Evolutionary conservation across 2,113 vertebrate species (phyloP).

Genomic region (Grantiella picta): DNA sequence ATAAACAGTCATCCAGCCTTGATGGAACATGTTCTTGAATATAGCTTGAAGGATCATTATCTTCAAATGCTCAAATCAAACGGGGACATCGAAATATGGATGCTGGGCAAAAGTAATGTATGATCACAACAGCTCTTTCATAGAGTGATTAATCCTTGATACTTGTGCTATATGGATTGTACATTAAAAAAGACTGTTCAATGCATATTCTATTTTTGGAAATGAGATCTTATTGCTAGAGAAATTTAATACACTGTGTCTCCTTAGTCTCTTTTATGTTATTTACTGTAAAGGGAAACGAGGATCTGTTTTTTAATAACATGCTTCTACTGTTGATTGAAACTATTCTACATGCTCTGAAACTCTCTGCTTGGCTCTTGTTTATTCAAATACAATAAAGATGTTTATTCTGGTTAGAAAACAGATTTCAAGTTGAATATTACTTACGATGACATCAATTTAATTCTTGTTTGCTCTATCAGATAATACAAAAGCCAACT

Average conservation of each 20-base stretch:
- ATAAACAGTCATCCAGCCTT: not conserved
- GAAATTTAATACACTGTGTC: not conserved
- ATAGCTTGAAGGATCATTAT: not conserved
- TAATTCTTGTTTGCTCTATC: not conserved
- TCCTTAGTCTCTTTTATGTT: not conserved
- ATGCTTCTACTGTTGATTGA: not conserved
- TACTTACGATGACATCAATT: not conserved
- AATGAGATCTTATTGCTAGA: constrained; percentile 2
- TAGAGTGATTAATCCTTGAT: not conserved
- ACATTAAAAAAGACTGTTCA: not conserved
- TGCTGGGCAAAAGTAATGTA: not conserved
- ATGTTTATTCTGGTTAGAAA: constrained; percentile 46
- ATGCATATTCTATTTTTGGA: constrained; percentile 25
- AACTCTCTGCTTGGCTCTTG: not conserved
- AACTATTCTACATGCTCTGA: not conserved
- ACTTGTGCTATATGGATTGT: not conserved
- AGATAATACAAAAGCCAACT: not conserved
- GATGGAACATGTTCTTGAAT: not conserved
- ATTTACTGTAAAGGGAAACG: not conserved
- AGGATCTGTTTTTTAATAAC: not conserved
- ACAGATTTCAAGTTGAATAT: not conserved
- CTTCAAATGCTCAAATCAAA: not conserved
- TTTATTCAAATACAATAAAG: constrained; percentile 40
- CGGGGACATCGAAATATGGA: not conserved
- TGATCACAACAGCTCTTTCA: not conserved